Evolutionary conservation across 2,888 invertebrate genomes (phyloP).

Genomic region (Nematopogon swammerdamellus): DNA sequence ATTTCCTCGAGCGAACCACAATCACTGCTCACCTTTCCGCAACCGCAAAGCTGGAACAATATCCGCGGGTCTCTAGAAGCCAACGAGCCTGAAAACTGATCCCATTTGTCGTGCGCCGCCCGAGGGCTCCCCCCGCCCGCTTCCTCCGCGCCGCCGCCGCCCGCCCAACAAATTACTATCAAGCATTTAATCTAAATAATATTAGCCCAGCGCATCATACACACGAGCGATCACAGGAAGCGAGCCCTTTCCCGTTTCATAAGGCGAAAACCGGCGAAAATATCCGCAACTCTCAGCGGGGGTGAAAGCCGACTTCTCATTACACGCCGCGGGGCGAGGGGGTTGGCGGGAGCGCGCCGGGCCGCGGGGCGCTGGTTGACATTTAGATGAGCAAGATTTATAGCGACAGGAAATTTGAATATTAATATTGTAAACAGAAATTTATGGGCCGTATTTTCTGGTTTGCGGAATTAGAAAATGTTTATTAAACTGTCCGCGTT

Average conservation of each 20-base stretch:
- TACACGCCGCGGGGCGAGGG: neutral
- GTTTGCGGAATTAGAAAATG: neutral
- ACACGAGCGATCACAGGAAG: slow-evolving; percentile 39
- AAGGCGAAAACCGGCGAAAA: neutral
- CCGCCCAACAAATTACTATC: slow-evolving; percentile 24
- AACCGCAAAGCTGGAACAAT: too few relatives aligned
- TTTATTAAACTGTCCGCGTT: neutral
- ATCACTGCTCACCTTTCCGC: too few relatives aligned
- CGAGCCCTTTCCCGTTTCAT: slow-evolving; percentile 2
- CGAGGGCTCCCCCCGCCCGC: neutral
- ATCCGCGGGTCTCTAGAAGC: too few relatives aligned
- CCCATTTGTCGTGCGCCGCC: neutral
- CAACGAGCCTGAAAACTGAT: neutral
- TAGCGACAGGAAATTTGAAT: slow-evolving; percentile 19
- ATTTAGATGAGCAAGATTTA: slow-evolving; percentile 23
- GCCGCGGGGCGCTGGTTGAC: slow-evolving; percentile 20
- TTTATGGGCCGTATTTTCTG: neutral
- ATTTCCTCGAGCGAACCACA: too few relatives aligned
- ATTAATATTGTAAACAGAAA: slow-evolving; percentile 10
- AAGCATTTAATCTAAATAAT: slow-evolving; percentile 34
- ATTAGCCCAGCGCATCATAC: slow-evolving; percentile 40
- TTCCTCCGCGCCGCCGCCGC: too few relatives aligned
- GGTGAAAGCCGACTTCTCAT: neutral
- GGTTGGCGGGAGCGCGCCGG: slow-evolving; percentile 8
- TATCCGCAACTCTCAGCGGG: neutral